phyloP scores from a whole-genome alignment of 1,140 invertebrate species.

The Heterodera schachtii region DNA sequence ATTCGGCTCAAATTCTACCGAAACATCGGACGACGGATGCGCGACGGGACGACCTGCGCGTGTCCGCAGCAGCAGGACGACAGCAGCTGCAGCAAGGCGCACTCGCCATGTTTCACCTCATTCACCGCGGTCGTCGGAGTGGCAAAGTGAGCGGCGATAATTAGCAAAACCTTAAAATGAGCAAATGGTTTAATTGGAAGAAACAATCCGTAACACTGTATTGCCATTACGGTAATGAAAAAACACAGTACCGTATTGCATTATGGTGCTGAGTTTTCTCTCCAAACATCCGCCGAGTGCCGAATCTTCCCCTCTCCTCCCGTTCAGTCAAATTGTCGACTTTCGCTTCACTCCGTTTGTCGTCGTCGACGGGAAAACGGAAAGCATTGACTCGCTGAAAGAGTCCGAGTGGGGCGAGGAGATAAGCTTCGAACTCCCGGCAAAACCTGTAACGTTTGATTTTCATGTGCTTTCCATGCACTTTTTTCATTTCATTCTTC shows the following conservation, averaged over 20 bases:
- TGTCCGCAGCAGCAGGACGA: neutral
- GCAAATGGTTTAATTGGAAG: too few species aligned
- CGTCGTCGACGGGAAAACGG: slow-evolving; percentile 13
- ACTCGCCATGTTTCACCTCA: slow-evolving; percentile 32
- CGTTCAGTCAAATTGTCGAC: slow-evolving; percentile 19
- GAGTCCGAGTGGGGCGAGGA: slow-evolving; percentile 23
- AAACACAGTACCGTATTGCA: too few species aligned
- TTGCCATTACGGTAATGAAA: too few species aligned
- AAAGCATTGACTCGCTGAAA: slow-evolving; percentile 1
- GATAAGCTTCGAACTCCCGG: slow-evolving; percentile 28
- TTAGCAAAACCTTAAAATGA: too few species aligned
- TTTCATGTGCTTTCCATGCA: neutral
- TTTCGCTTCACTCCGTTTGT: slow-evolving; percentile 24
- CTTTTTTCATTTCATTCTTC: too few species aligned
- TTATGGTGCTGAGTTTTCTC: too few species aligned
- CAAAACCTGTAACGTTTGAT: slow-evolving; percentile 11
- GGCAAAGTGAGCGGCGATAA: slow-evolving; percentile 22
- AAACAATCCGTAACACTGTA: too few species aligned
- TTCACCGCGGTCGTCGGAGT: slow-evolving; percentile 33
- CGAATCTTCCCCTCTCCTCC: too few species aligned
- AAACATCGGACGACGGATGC: neutral
- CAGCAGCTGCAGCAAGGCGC: slow-evolving; percentile 1
- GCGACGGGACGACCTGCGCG: neutral
- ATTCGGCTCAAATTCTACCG: slow-evolving; percentile 1
- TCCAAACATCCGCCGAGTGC: too few species aligned